Evolutionary conservation across 2,113 vertebrate species (phyloP).

Genomic region (Halichoeres trimaculatus): DNA sequence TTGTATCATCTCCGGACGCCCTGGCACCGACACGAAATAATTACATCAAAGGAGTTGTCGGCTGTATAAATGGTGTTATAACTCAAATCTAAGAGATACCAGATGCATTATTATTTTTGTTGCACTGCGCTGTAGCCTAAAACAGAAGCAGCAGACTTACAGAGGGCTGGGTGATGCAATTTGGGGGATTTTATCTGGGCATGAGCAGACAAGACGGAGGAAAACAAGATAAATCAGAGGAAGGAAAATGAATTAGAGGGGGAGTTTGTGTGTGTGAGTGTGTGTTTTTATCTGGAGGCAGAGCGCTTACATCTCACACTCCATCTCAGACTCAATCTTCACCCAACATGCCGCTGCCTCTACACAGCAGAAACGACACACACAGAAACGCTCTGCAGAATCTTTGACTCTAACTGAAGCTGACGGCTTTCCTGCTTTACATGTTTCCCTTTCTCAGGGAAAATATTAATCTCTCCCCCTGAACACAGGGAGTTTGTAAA

Average conservation of each 20-base stretch:
- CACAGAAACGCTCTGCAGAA: neutral
- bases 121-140: constrained; percentile 16
- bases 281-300: constrained; percentile 55
- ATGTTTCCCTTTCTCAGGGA: neutral
- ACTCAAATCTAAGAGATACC: constrained; percentile 63
- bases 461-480: neutral
- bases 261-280: constrained; percentile 17
- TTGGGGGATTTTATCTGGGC: constrained; percentile 63
- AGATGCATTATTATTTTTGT: constrained; percentile 47
- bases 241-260: constrained; percentile 69
- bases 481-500: neutral
- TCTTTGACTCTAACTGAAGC: neutral
- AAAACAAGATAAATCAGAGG: constrained; percentile 70
- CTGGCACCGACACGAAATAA: constrained; percentile 46
- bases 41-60: constrained; percentile 49
- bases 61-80: constrained; percentile 50
- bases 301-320: constrained; percentile 44
- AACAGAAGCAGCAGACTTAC: constrained; percentile 39
- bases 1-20: constrained; percentile 28
- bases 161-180: constrained; percentile 63
- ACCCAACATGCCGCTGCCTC: constrained; percentile 17
- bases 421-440: constrained; percentile 1
- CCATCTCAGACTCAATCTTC: constrained; percentile 61
- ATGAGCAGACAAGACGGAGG: constrained; percentile 53
- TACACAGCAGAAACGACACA: constrained; percentile 1